Base-by-base conservation (phyloP, 2,113 vertebrate species). In the Campylomormyrus tamandua region DNA sequence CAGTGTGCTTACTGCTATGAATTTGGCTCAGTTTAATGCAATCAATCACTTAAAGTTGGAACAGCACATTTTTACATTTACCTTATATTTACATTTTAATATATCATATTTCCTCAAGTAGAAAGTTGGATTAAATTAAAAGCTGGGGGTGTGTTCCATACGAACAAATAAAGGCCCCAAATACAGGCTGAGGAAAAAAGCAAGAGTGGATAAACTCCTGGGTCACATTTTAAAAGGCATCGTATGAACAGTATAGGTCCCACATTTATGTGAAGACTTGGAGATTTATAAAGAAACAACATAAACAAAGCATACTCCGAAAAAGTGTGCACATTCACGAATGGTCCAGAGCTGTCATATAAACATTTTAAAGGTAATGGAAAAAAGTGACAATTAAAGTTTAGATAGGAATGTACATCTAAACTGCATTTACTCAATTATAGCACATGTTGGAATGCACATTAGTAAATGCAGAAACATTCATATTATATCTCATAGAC, bases 1-100 rank as follows among this genome's bases (percentile, higher is more conserved):
- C 91, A 91, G 93, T 91, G 74, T 21, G 46, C 42, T 31, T 39
- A 24, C 21, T 49, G 10, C 62, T 31, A 21, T 70, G 24, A 24
- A 21, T 10, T 42, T 48, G 13, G 4, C 31, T 77, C 24, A 74
- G 70, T 74, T 74, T 17, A 74, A 74, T 74, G 27, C 10, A 77
- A 17, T 77, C 31, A 17, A 35, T 77, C 31, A 77, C 4, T 39
- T 35, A 35, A n/a, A 74, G 1, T 35, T 74, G 31, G 2, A 13
- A 74, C 11, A 35, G 10, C 13, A 74, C 66, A 35, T 74, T 74
- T 35, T 77, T 77, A 77, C 15, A 39, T 74, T 39, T 35, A 31
- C 24, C 13, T 74, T 74, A 31, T 74, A 31, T 74, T 27, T 74
- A 3, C 66, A 74, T n/a, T 62, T 62, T 62, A 62, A n/a, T n/a